Conservation (phyloP, 2,888 invertebrate genomes). For the Drosophila atroscutellata region DNA sequence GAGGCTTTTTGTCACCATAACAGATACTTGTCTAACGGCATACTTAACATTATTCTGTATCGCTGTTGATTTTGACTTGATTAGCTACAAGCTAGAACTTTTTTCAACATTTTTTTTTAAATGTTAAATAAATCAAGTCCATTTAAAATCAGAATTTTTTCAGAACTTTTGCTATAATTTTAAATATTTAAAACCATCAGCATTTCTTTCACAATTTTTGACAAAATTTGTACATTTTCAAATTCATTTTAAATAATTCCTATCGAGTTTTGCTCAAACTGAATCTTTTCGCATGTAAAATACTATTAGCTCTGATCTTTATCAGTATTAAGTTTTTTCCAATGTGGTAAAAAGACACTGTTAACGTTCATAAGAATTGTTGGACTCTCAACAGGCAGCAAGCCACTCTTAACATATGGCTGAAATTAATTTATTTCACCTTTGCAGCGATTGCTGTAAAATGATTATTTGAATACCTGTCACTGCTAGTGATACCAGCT, state of each 20-base stretch:
- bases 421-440: neutral
- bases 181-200: neutral
- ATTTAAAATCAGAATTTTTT: neutral
- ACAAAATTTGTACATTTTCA: neutral
- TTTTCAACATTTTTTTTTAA: too few species aligned
- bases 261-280: neutral
- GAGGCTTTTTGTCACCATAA: neutral
- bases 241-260: neutral
- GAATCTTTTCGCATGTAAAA: neutral
- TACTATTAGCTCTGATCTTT: too few species aligned
- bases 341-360: neutral
- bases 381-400: neutral
- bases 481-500: neutral
- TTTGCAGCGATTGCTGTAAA: neutral
- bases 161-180: neutral
- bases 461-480: too few species aligned
- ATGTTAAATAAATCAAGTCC: neutral
- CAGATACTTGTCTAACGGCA: neutral
- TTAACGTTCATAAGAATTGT: neutral
- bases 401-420: neutral
- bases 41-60: neutral
- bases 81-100: neutral
- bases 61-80: neutral
- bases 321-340: too few species aligned
- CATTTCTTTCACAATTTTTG: neutral